Conservation (phyloP, 2,797 vertebrate genomes). For the Emydoidea blandingii region DNA sequence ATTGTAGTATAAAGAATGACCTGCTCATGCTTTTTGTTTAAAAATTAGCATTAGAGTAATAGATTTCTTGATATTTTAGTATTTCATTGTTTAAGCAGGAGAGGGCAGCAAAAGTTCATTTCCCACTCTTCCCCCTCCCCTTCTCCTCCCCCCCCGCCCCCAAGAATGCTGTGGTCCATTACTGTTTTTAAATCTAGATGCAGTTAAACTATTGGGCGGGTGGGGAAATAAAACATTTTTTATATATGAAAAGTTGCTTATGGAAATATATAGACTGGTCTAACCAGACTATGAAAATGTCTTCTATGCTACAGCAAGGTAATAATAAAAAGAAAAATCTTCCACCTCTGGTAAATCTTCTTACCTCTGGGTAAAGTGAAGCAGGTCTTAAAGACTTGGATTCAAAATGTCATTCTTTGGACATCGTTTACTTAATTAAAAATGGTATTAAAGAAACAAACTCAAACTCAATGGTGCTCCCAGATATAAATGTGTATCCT, state of each 20-base stretch:
- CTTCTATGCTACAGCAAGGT: constrained; percentile 72
- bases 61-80: constrained; percentile 74
- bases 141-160: constrained; percentile 37
- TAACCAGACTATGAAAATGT: constrained; percentile 73
- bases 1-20: constrained; percentile 73
- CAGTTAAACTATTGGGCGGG: constrained; percentile 60
- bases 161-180: constrained; percentile 74
- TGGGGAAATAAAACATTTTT: constrained; percentile 71
- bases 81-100: constrained; percentile 83
- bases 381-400: constrained; percentile 71
- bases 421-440: constrained; percentile 74
- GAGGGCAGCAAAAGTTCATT: constrained; percentile 84
- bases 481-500: constrained; percentile 77
- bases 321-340: constrained; percentile 62
- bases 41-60: constrained; percentile 72
- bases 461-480: constrained; percentile 77
- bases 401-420: constrained; percentile 76
- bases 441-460: constrained; percentile 74
- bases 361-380: constrained; percentile 64
- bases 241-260: constrained; percentile 78
- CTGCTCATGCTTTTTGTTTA: constrained; percentile 75
- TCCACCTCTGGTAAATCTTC: constrained; percentile 30
- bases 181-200: constrained; percentile 72
- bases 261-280: constrained; percentile 74
- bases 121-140: constrained; percentile 23